A percentile compares a stretch with the other conserved stretches of the same genome.
Evolutionary conservation across 2,113 vertebrate genomes (phyloP).

Genomic region (Oostethus manadensis): DNA sequence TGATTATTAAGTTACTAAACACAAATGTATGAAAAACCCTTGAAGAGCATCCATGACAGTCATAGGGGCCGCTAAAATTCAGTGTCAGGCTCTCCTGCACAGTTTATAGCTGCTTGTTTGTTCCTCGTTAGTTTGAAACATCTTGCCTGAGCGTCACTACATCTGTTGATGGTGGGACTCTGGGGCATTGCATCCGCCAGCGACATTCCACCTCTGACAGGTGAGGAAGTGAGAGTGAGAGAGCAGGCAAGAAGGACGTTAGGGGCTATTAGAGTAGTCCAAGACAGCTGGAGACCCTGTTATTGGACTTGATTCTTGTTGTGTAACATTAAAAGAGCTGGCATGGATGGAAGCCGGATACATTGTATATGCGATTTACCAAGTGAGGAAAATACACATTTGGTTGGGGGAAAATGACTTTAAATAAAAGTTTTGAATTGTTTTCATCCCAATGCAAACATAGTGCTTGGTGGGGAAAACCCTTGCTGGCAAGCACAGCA

Average conservation of each 20-base stretch:
- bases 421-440: too few species aligned
- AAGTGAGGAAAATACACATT: too few species aligned
- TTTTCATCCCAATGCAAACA: too few species aligned
- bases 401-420: too few species aligned
- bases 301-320: constrained; percentile 51
- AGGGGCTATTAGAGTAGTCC: constrained; percentile 51
- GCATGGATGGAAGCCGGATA: constrained; percentile 29
- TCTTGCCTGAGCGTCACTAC: constrained; percentile 54
- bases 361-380: neutral
- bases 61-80: too few species aligned
- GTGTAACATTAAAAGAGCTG: constrained; percentile 43
- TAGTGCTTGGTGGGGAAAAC: too few species aligned
- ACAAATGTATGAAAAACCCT: too few species aligned
- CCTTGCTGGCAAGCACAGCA: too few species aligned
- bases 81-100: neutral
- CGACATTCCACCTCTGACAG: constrained; percentile 74
- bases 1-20: too few species aligned
- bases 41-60: too few species aligned
- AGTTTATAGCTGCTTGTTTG: constrained; percentile 25
- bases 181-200: constrained; percentile 57
- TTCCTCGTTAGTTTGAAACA: constrained; percentile 32
- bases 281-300: constrained; percentile 62
- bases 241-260: constrained; percentile 64
- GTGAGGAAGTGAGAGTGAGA: constrained; percentile 74
- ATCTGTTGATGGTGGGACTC: constrained; percentile 58